Evolutionary conservation across 2,113 vertebrate genomes (phyloP).

Genomic region (Forbesichthys papilliferus): DNA sequence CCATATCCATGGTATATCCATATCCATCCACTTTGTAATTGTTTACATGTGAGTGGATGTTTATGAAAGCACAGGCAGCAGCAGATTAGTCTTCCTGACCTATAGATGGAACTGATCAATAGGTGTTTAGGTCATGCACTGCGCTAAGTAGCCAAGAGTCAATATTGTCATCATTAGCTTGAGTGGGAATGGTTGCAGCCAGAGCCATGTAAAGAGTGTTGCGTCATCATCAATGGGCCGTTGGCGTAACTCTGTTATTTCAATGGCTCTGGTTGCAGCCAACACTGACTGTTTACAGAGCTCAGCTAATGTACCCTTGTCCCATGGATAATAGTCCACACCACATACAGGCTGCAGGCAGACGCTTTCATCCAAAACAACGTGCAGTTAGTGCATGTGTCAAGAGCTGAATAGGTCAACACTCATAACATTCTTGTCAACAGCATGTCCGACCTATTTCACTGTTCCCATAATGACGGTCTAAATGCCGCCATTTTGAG

Average conservation of each 20-base stretch:
- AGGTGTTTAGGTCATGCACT: background rate
- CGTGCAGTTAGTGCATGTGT: too few species aligned
- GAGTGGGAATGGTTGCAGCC: background rate
- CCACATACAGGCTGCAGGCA: background rate
- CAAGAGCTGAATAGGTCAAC: too few species aligned
- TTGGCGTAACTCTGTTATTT: too few species aligned
- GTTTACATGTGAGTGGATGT: background rate
- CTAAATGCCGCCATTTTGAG: too few species aligned
- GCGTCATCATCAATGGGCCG: too few species aligned
- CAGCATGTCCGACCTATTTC: too few species aligned
- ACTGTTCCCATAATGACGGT: too few species aligned
- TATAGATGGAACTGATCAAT: constrained; percentile 9
- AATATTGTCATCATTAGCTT: constrained; percentile 3
- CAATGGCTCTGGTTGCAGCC: too few species aligned
- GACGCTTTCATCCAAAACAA: too few species aligned
- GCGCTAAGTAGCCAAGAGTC: background rate
- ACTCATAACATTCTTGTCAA: too few species aligned
- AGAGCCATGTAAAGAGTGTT: too few species aligned
- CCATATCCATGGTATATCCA: background rate
- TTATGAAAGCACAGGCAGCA: background rate
- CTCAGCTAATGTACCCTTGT: background rate
- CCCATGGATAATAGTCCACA: background rate
- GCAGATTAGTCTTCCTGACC: background rate
- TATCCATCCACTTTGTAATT: background rate
- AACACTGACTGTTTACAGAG: background rate